Percentiles rank a stretch among this genome's conserved stretches.
Conservation (phyloP, 1,140 invertebrate species). For the Planococcus citri region DNA sequence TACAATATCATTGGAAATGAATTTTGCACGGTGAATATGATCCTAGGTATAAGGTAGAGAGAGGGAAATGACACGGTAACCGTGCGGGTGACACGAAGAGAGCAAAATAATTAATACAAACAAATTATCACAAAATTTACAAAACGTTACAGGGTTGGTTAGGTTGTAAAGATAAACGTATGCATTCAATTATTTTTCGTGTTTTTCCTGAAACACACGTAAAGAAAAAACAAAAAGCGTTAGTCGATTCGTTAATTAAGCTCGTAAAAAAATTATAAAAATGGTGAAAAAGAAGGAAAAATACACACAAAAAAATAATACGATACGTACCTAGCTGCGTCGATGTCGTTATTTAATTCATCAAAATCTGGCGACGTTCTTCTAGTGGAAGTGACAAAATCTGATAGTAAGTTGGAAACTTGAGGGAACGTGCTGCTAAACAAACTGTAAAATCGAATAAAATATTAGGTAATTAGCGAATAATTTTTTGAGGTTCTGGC, state of each 20-base stretch:
- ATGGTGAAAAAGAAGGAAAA: not conserved
- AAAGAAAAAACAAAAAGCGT: not conserved
- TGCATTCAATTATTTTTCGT: not conserved
- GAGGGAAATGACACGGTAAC: too few species aligned
- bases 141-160: too few species aligned
- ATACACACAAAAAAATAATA: not conserved
- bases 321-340: conserved; percentile 53
- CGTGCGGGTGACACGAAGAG: too few species aligned
- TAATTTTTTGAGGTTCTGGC: too few species aligned
- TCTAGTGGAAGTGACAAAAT: conserved; percentile 7
- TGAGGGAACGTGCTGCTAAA: not conserved
- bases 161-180: too few species aligned
- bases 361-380: conserved; percentile 50
- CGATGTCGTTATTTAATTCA: conserved; percentile 55
- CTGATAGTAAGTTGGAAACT: not conserved
- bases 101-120: too few species aligned
- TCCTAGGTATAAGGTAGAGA: too few species aligned
- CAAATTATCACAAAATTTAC: too few species aligned
- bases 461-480: too few species aligned
- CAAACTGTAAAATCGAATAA: too few species aligned
- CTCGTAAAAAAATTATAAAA: not conserved
- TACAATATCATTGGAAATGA: too few species aligned
- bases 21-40: too few species aligned
- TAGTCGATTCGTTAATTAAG: not conserved
- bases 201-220: not conserved